These are phyloP conservation scores for Dasysyrphus tricinctus DNA, from an alignment of 2,888 invertebrate species.

Conservation along the genomic window DNA sequence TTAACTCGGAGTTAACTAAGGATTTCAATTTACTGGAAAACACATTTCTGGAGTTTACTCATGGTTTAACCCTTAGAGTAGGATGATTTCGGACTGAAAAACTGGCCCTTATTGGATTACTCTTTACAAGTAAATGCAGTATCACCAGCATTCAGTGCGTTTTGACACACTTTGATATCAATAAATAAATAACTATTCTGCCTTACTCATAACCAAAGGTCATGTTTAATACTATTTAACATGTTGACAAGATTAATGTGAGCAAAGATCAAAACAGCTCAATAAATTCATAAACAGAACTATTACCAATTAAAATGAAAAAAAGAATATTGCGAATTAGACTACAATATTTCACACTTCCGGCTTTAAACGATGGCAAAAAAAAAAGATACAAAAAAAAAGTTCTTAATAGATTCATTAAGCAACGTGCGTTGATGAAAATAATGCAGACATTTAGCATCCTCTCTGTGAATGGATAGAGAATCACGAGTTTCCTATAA, in stretches of 20 bases:
- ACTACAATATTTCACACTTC: conserved; percentile 12
- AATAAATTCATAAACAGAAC: conserved; percentile 7
- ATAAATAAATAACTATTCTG: background rate
- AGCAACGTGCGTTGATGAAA: conserved; percentile 21
- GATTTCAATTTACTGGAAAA: too few species aligned
- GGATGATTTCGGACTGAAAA: too few species aligned
- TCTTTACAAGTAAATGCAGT: too few species aligned
- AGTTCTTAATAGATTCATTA: conserved; percentile 11
- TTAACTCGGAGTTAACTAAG: too few species aligned
- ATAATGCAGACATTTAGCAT: conserved; percentile 19
- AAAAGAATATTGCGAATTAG: background rate
- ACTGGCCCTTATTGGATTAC: too few species aligned
- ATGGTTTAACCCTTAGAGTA: too few species aligned
- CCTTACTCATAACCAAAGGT: background rate
- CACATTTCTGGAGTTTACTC: too few species aligned
- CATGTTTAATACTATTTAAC: background rate
- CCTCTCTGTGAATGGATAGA: background rate
- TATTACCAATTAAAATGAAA: conserved; percentile 11
- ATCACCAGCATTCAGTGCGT: background rate
- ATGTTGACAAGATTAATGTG: conserved; percentile 13
- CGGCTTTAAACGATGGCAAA: conserved; percentile 6
- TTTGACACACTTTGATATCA: background rate
- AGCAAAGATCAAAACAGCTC: conserved; percentile 25
- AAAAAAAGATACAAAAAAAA: background rate
- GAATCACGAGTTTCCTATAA: conserved; percentile 16